Base-by-base conservation (phyloP, 2,797 vertebrate species). In the Myoxocephalus aenaeus region DNA sequence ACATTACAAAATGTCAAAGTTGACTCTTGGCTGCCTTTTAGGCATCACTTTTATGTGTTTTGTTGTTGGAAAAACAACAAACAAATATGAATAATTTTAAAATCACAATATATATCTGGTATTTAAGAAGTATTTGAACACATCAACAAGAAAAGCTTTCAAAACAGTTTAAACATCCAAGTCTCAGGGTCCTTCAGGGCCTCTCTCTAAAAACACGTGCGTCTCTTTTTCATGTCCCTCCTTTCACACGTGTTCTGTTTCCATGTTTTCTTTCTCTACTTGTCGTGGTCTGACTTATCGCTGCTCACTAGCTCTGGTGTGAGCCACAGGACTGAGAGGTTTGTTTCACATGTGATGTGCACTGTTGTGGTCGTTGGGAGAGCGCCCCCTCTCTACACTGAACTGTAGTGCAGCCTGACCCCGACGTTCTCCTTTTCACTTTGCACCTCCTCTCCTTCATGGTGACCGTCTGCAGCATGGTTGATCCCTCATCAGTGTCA, bases 261-360 rank as follows among this genome's bases (percentile, higher is more conserved):
- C 80, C 75, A 17, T 80, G 42, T 70, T 77, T 73, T 87, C 63
- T 85, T 46, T 78, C 75, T 86, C 62, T 62, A 48, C 67, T 40
- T 82, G 75, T 74, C 46, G 51, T 71, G 40, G 70, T 76, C 56
- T 71, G 62, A 77, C 56, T 88, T 80, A 90, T 95, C 86, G 93
- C 95, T 94, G 95, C 88, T 56, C 93, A 86, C 95, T 95, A 97
- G 95, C 96, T 94, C 89, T 97, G 96, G 91, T 97, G 90, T 98
- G 95, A 96, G 87, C 87, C 77, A 90, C 86, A 94, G 95, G 93
- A 92, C 27, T 89, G 90, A 93, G 93, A 98, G 96, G 97, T 98
- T 97, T 95, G 96, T 96, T 77, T 72, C 58, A 46, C 77, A 42
- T 44, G 67, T 90, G 56, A 78, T 62, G 77, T 83, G 69, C 80